Evolutionary conservation across 2,888 invertebrate genomes (phyloP).

Genomic region (Neocrepidodera transversa): DNA sequence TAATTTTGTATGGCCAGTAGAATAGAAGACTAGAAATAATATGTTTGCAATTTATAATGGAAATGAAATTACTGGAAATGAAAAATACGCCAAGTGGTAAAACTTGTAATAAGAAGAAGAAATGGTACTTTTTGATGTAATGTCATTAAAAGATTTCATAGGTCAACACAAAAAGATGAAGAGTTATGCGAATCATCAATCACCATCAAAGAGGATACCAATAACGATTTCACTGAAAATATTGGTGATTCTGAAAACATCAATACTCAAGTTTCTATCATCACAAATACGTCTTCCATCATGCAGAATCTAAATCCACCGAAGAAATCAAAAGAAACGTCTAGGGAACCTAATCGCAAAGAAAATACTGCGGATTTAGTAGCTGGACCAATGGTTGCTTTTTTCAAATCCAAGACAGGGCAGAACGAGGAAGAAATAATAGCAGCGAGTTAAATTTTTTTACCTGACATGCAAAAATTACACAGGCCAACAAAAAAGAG

Average conservation of each 20-base stretch:
- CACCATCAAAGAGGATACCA: background rate
- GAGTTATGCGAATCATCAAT: background rate
- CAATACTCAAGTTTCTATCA: background rate
- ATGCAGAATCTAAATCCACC: background rate
- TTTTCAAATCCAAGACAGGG: background rate
- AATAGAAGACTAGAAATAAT: no score
- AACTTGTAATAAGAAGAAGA: no score
- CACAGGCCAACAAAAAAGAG: no score
- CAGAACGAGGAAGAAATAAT: background rate
- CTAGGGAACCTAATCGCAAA: background rate
- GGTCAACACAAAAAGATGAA: background rate
- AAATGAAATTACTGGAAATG: no score
- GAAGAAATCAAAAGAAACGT: background rate
- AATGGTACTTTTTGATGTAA: no score
- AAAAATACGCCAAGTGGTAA: no score
- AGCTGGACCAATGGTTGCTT: background rate
- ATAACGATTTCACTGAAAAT: background rate
- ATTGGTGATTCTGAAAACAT: background rate
- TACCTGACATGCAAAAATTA: background rate
- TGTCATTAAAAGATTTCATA: no score
- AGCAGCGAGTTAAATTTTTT: background rate
- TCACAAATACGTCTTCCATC: background rate
- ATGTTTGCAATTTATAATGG: no score
- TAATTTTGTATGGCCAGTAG: no score
- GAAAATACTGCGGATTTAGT: background rate